Base-by-base conservation (phyloP, 2,888 invertebrate species). In the Parthenolecanium corni region DNA sequence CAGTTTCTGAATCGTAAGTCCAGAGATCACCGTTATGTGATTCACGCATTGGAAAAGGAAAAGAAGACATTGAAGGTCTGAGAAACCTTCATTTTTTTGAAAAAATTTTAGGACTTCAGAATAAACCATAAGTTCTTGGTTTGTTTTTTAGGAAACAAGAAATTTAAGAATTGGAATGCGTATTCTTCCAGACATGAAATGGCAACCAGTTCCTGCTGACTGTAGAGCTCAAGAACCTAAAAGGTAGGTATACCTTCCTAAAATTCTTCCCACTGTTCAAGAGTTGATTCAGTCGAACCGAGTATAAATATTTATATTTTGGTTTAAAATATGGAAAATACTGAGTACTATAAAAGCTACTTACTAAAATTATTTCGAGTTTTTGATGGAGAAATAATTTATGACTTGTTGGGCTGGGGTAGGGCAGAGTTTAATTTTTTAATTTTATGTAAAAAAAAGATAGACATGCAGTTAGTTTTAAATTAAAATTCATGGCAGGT, bases 1-100 rank as follows among this genome's bases (percentile, higher is more conserved):
- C 81, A 81, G 61, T 82, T 86, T 69, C 77, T 96, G 64, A 92
- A 96, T 77, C 81, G 80, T 69, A 84, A 89, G 70, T 97, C 97
- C 0, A 80, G 87, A 62, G 95, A 97, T 74, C 96, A 96, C 75
- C 82, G 97, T 71, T 94, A 93, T 73, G 92, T 98, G 0, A 87
- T 95, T 23, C 84, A 84, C 68, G 87, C 91, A 25, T 79, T 98
- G 62, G 83, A 86, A 0, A 81, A 85, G 65, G 97, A 98, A 72
- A 95, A 95, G 76, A 87, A 85, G 73, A 76, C 82, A 63, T 76
- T 95, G 1, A 95, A 93, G 81, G 91, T 89, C 5, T 16, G 3
- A 38, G 12, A 44, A 18, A 44, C 5, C 14, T 6, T 12, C 18
- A 31, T 31, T 31, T n/a, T 16, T n/a, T 44, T 44, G 40, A 40